These are phyloP conservation scores for Drosophila setosimentum DNA, from an alignment of 2,888 invertebrate species.

Conservation along the genomic window DNA sequence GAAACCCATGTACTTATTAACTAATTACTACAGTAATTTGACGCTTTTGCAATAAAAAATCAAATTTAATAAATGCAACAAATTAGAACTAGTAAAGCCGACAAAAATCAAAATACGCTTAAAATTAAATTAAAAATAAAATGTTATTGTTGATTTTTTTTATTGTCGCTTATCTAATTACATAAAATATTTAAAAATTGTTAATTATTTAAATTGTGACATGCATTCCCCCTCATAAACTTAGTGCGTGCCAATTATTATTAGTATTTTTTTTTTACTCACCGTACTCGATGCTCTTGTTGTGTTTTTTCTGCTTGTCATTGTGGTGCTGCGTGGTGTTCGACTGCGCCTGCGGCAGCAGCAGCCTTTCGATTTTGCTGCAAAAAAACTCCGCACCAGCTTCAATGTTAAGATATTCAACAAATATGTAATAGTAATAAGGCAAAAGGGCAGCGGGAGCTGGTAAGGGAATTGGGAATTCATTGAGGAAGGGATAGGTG, in stretches of 20 bases:
- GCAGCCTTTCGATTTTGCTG: slow-evolving; percentile 42
- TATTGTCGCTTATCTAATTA: background rate
- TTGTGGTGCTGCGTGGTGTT: slow-evolving; percentile 28
- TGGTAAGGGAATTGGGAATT: slow-evolving; percentile 3
- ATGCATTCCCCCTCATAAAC: background rate
- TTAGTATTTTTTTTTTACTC: background rate
- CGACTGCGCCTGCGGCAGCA: slow-evolving; percentile 33
- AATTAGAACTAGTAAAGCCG: background rate
- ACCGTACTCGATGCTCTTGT: slow-evolving; percentile 20
- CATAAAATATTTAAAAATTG: background rate
- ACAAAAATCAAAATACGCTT: background rate
- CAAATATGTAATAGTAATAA: slow-evolving; percentile 69
- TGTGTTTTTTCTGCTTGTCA: slow-evolving; percentile 39
- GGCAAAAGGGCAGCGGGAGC: slow-evolving; percentile 34
- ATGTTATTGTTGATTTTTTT: background rate
- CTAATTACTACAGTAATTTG: slow-evolving; percentile 4
- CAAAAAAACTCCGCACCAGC: slow-evolving; percentile 37
- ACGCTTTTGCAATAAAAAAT: background rate
- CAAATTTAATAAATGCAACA: background rate
- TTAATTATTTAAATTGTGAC: background rate
- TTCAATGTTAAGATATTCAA: slow-evolving; percentile 68
- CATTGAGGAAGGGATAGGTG: slow-evolving; percentile 9
- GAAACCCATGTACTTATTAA: background rate
- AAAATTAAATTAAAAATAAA: background rate
- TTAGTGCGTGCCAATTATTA: slow-evolving; percentile 1